Evolutionary conservation across 2,888 invertebrate genomes (phyloP).

Genomic region (Pterostichus madidus): DNA sequence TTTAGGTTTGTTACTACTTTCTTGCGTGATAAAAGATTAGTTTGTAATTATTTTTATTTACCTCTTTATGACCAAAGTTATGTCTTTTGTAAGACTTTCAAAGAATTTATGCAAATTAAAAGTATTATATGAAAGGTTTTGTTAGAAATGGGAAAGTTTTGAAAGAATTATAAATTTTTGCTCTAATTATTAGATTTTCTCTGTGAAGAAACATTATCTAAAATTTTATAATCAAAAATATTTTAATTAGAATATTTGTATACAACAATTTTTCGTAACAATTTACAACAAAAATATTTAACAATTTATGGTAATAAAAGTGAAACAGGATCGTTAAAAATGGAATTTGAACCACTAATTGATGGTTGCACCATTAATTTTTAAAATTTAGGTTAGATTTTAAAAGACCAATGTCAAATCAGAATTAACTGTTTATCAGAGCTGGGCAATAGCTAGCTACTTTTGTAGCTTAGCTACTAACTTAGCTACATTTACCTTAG

Average conservation of each 20-base stretch:
- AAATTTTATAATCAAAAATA: not conserved
- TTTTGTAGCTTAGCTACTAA: too few relatives aligned
- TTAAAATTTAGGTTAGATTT: too few relatives aligned
- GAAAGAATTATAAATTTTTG: conserved; percentile 22
- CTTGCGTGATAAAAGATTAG: conserved; percentile 22
- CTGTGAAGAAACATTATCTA: conserved; percentile 14
- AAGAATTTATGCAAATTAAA: conserved; percentile 40
- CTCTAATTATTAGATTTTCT: conserved; percentile 48
- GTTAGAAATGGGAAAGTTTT: conserved; percentile 12
- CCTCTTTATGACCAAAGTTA: not conserved
- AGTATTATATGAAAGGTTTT: conserved; percentile 5
- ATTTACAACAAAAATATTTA: not conserved
- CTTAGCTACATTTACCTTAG: too few relatives aligned
- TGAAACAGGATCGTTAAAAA: too few relatives aligned
- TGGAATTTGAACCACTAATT: too few relatives aligned
- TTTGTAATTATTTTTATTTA: conserved; percentile 20
- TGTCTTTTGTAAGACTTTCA: conserved; percentile 5
- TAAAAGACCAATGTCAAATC: too few relatives aligned
- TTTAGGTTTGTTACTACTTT: conserved; percentile 16
- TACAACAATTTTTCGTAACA: not conserved
- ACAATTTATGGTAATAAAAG: too few relatives aligned
- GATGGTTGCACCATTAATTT: too few relatives aligned
- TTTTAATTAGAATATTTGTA: conserved; percentile 18
- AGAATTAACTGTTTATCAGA: too few relatives aligned
- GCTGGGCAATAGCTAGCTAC: too few relatives aligned